These are phyloP conservation scores for Leucoraja ocellata DNA, from an alignment of 2,797 vertebrate species.

Conservation along the genomic window DNA sequence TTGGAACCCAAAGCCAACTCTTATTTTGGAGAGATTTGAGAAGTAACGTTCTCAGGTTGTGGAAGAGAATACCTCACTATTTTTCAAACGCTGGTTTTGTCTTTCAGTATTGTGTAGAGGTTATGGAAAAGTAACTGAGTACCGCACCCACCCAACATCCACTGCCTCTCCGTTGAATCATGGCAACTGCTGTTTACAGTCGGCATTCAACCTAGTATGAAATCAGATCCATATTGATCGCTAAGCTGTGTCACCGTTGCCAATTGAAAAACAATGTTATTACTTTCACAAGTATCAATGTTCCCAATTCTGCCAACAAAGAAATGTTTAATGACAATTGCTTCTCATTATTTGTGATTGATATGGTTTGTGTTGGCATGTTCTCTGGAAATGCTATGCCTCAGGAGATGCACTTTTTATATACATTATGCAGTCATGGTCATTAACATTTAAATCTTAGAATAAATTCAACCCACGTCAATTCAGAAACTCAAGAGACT, in stretches of 20 bases:
- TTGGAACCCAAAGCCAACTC: background rate
- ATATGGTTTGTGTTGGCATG: background rate
- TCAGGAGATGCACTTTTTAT: background rate
- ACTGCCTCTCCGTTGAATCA: background rate
- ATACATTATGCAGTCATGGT: background rate
- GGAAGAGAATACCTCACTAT: background rate
- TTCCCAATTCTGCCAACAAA: background rate
- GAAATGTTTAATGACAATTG: background rate
- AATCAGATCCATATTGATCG: constrained; percentile 26
- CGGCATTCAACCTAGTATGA: background rate
- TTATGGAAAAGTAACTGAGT: background rate
- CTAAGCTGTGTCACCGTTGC: too few relatives aligned
- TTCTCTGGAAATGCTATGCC: background rate
- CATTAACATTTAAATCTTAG: background rate
- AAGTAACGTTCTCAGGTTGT: background rate
- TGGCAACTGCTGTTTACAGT: background rate
- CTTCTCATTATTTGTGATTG: background rate
- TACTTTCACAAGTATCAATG: background rate
- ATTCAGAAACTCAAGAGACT: background rate
- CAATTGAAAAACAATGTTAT: background rate
- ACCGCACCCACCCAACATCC: background rate
- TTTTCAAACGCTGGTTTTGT: background rate
- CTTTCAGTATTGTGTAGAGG: background rate
- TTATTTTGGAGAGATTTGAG: background rate
- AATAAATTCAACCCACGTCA: background rate